phyloP scores from a whole-genome alignment of 2,888 invertebrate species.

The Eristalis arbustorum region DNA sequence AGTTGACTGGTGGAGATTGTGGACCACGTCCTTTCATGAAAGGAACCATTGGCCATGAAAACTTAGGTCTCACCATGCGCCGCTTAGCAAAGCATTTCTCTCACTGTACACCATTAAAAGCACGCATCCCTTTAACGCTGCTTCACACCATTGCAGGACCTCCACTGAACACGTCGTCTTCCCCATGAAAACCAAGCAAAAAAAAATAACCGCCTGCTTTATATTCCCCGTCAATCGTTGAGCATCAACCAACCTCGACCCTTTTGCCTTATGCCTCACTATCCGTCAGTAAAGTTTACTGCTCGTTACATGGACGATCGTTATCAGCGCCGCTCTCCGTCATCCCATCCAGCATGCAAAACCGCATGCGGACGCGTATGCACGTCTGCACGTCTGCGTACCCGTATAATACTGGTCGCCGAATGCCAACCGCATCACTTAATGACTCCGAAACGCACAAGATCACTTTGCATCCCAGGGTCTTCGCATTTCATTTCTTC shows the following conservation, averaged over 20 bases:
- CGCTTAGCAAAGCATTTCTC: not conserved
- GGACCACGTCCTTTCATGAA: no score
- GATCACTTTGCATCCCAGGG: not conserved
- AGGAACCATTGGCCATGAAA: no score
- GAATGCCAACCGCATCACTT: constrained; percentile 17
- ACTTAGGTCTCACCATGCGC: no score
- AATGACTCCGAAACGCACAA: constrained; percentile 20
- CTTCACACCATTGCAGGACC: not conserved
- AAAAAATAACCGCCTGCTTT: not conserved
- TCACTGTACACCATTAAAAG: not conserved
- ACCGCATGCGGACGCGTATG: constrained; percentile 1
- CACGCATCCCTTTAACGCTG: no score
- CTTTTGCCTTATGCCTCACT: constrained; percentile 9
- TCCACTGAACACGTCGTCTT: not conserved
- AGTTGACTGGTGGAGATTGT: no score
- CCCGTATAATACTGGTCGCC: constrained; percentile 11
- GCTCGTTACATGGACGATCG: constrained; percentile 46
- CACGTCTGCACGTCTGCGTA: no score
- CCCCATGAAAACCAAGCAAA: no score
- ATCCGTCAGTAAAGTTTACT: constrained; percentile 34
- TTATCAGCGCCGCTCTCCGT: constrained; percentile 40
- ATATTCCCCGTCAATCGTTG: not conserved
- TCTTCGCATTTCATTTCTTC: constrained; percentile 2
- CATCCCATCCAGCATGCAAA: constrained; percentile 14
- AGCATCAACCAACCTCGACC: constrained; percentile 44